Percentiles rank a stretch among this genome's conserved stretches.
These are phyloP conservation scores for Hirudinaria manillensis DNA, from an alignment of 2,888 invertebrate genomes.

Conservation along the genomic window DNA sequence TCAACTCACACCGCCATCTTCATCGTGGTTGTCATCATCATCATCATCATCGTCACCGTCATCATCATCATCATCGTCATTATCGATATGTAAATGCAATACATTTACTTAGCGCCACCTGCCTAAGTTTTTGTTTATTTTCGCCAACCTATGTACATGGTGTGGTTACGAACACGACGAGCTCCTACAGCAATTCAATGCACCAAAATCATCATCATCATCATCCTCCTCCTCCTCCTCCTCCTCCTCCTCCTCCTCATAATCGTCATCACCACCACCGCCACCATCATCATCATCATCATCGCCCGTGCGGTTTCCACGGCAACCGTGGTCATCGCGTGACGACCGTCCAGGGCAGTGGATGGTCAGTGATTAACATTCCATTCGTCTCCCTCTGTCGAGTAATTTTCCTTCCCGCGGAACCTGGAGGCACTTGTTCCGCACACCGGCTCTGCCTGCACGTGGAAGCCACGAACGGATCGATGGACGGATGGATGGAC, in stretches of 20 bases:
- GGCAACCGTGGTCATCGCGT: background rate
- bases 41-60: slow-evolving; percentile 1
- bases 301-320: background rate
- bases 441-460: no score
- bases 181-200: no score
- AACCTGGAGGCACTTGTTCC: no score
- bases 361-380: slow-evolving; percentile 1
- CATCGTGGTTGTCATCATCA: background rate
- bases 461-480: no score
- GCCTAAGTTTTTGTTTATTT: no score
- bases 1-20: background rate
- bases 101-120: no score
- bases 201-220: slow-evolving; percentile 23
- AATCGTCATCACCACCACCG: slow-evolving; percentile 26
- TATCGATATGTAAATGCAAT: no score
- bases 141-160: no score
- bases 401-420: background rate
- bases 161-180: no score
- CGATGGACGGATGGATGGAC: background rate
- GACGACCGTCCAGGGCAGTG: background rate
- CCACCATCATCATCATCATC: slow-evolving; percentile 20
- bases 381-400: background rate
- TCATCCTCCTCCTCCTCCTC: slow-evolving; percentile 15
- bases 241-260: slow-evolving; percentile 12
- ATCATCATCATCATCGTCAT: slow-evolving; percentile 16